phyloP scores from a whole-genome alignment of 2,113 vertebrate species.

The Bettongia penicillata region DNA sequence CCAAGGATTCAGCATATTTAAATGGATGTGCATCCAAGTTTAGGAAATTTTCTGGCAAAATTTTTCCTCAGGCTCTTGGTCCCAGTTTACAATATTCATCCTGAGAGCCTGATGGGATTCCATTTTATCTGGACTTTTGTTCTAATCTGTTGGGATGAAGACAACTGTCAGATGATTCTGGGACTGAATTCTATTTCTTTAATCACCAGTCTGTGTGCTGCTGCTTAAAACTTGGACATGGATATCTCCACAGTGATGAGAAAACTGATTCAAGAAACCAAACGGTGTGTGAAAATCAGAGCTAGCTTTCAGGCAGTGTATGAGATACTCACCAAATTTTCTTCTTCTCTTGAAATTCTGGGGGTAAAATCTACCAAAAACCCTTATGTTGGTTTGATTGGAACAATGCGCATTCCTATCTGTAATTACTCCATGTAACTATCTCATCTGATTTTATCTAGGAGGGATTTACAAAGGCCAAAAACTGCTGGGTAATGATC shows the following conservation, averaged over 20 bases:
- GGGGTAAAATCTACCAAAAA: background rate
- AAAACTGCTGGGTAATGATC: background rate
- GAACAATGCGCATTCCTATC: background rate
- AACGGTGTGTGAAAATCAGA: background rate
- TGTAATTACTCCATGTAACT: background rate
- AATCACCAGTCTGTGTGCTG: background rate
- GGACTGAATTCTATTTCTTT: background rate
- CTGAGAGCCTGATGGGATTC: background rate
- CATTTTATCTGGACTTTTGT: background rate
- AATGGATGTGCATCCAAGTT: background rate
- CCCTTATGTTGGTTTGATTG: background rate
- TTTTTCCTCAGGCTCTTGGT: background rate
- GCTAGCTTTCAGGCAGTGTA: background rate
- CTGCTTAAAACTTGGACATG: background rate
- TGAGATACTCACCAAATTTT: background rate
- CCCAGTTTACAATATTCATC: background rate
- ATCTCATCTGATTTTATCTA: background rate
- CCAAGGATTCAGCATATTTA: conserved; percentile 2
- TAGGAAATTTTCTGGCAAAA: background rate
- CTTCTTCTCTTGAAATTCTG: background rate
- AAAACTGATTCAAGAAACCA: background rate
- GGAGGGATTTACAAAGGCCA: background rate
- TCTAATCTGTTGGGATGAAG: background rate
- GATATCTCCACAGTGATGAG: background rate
- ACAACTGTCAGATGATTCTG: background rate